Base-by-base conservation (phyloP, 2,888 invertebrate species). In the Nipponacmea schrenckii region DNA sequence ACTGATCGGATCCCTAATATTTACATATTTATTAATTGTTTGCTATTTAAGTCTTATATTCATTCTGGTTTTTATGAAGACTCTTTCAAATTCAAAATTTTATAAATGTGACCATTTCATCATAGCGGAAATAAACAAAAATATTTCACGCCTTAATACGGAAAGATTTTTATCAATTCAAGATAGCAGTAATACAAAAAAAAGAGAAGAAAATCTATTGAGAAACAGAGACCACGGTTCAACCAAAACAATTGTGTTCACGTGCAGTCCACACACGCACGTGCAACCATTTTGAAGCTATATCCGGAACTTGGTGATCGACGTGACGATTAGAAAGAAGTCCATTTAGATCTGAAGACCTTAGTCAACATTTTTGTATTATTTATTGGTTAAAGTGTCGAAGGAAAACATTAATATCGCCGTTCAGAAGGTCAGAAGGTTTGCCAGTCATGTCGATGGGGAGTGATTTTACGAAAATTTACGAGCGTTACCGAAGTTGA, bases 181-280 rank as follows among this genome's bases (percentile, higher is more conserved):
- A 39, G 39, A 39, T 39, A 39, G 39, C 39, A 39, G 39, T 39
- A 39, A 39, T 39, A 39, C 39, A 39, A 39, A 39, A 39, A 39
- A 39, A 2, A 8, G 10, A 39, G 39, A 39, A 39, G 8, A n/a
- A n/a, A n/a, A n/a, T n/a, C n/a, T 39, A 7, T 39, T 39, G 8
- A 39, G 39, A 39, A 39, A 24, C 56, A 24, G 20, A 20, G 56
- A 56, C 56, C 56, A 56, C 56, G 24, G 56, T 24, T 56, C 56
- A 56, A 8, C 12, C 24, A 24, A 56, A 20, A 56, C 20, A 56
- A 20, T 56, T 56, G 56, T 56, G 56, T 20, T 20, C 56, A 56
- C 56, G 56, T 56, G 56, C 24, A 56, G 56, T 56, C 56, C 56
- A 56, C 24, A 56, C 56, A 56, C 14, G 24, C 56, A 56, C 56